Base-by-base conservation (phyloP, 2,888 invertebrate genomes). In the Cosmia trapezina region DNA sequence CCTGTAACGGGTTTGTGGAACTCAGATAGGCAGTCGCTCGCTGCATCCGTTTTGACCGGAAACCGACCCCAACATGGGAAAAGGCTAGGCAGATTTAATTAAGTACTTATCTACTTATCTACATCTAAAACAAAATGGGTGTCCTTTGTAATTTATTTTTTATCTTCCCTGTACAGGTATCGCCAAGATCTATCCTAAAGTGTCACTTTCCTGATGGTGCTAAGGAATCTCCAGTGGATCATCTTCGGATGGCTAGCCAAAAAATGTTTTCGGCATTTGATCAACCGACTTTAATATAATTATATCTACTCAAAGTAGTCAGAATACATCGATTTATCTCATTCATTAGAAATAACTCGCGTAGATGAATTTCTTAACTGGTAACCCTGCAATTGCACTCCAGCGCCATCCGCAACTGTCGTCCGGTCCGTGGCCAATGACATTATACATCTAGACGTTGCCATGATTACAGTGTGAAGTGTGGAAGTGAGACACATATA, bases 181-280 rank as follows among this genome's bases (percentile, higher is more conserved):
- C 92, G 53, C 96, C 96, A 14, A 92, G 88, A 74, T 88, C 89
- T 47, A 77, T 96, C 54, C 70, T 96, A 33, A 85, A 90, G 22
- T 87, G 88, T 68, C 81, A 90, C 83, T 95, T 93, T 86, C 94
- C 93, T 2, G 74, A 83, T 12, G 56, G 22, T 14, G 41, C 51
- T 8, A 62, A 53, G 17, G 70, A 78, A 69, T 76, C 66, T 28
- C 61, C 72, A 59, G 45, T 47, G 28, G 76, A 83, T 37, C 64
- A 80, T 33, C 74, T 83, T 45, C 73, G 68, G 8, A 54, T 78
- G 33, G 69, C 62, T 59, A 83, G 61, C 60, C 76, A 79, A 70
- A 70, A 85, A 66, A 68, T 64, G 19, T 91, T 91, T 73, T 56
- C 70, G n/a, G 57, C 80, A 28, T 91, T 91, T 73, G 87, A 90